phyloP scores from a whole-genome alignment of 2,888 invertebrate species.

The Icerya purchasi region DNA sequence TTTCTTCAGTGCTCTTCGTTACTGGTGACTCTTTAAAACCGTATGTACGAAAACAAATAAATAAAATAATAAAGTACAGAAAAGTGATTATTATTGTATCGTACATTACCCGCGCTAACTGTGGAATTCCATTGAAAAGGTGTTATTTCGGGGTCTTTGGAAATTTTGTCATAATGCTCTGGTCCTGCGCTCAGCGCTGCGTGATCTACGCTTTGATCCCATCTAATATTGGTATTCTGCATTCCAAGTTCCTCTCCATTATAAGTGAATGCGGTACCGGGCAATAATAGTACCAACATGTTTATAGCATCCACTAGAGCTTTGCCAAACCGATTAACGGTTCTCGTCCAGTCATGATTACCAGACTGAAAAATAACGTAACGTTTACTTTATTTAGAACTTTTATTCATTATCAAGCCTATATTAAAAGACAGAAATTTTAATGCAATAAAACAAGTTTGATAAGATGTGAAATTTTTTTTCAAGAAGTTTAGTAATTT shows the following conservation, averaged over 20 bases:
- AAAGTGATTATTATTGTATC: too few species aligned
- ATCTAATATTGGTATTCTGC: constrained; percentile 33
- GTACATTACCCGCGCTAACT: constrained; percentile 32
- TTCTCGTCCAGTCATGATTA: constrained; percentile 22
- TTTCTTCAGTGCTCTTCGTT: too few species aligned
- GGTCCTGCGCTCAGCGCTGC: constrained; percentile 34
- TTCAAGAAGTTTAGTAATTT: too few species aligned
- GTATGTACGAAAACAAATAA: too few species aligned
- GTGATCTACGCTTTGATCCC: constrained; percentile 33
- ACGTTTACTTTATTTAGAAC: too few species aligned
- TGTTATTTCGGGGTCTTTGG: constrained; percentile 53
- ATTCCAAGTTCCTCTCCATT: constrained; percentile 68
- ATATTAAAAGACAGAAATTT: too few species aligned
- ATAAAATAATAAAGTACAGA: too few species aligned
- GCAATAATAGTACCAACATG: constrained; percentile 38
- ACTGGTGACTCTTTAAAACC: too few species aligned
- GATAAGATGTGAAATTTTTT: too few species aligned
- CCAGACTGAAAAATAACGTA: constrained; percentile 19
- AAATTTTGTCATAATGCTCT: constrained; percentile 31
- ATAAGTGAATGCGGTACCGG: constrained; percentile 67
- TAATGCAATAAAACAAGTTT: too few species aligned
- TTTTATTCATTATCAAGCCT: too few species aligned
- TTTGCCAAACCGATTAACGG: constrained; percentile 23
- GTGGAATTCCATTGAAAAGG: constrained; percentile 57
- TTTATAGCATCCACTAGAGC: constrained; percentile 26